Conservation (phyloP, 2,888 invertebrate species). For the Nebria salina region DNA sequence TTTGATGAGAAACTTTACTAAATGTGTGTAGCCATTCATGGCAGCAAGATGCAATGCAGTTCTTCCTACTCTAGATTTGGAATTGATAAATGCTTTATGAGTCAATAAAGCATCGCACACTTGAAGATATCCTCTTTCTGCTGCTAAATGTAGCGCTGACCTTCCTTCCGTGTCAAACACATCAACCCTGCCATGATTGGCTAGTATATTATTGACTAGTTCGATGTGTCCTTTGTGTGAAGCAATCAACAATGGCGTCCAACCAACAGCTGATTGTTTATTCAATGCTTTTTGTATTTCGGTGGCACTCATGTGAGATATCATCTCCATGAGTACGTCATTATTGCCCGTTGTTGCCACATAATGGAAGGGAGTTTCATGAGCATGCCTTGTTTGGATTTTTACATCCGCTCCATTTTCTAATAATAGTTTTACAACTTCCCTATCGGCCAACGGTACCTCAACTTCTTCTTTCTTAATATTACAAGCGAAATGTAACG, state of each 20-base stretch:
- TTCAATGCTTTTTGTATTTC: slow-evolving; percentile 95
- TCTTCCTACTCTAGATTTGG: slow-evolving; percentile 95
- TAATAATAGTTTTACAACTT: slow-evolving; percentile 88
- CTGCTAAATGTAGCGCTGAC: slow-evolving; percentile 94
- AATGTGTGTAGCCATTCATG: slow-evolving; percentile 92
- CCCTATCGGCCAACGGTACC: slow-evolving; percentile 78
- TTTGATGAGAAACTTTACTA: slow-evolving; percentile 91
- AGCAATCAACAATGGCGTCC: slow-evolving; percentile 97
- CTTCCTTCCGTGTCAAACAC: slow-evolving; percentile 97
- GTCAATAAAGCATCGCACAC: slow-evolving; percentile 90
- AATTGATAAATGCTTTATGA: slow-evolving; percentile 98
- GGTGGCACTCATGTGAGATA: slow-evolving; percentile 87
- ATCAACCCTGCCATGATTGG: slow-evolving; percentile 97
- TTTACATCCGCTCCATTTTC: slow-evolving; percentile 93
- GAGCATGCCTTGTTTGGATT: slow-evolving; percentile 82
- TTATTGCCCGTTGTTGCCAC: slow-evolving; percentile 96
- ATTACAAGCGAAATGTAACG: slow-evolving; percentile 94
- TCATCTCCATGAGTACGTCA: slow-evolving; percentile 93
- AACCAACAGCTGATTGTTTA: slow-evolving; percentile 91
- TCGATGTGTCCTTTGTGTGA: slow-evolving; percentile 96
- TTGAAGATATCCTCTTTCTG: slow-evolving; percentile 91
- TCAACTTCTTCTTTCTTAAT: slow-evolving; percentile 84
- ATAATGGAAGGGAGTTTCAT: slow-evolving; percentile 96
- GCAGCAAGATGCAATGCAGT: slow-evolving; percentile 97
- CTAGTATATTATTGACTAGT: slow-evolving; percentile 86